Percentiles rank a stretch among this genome's conserved stretches.
phyloP scores from a whole-genome alignment of 2,113 vertebrate genomes.

The Ornithorhynchus anatinus region DNA sequence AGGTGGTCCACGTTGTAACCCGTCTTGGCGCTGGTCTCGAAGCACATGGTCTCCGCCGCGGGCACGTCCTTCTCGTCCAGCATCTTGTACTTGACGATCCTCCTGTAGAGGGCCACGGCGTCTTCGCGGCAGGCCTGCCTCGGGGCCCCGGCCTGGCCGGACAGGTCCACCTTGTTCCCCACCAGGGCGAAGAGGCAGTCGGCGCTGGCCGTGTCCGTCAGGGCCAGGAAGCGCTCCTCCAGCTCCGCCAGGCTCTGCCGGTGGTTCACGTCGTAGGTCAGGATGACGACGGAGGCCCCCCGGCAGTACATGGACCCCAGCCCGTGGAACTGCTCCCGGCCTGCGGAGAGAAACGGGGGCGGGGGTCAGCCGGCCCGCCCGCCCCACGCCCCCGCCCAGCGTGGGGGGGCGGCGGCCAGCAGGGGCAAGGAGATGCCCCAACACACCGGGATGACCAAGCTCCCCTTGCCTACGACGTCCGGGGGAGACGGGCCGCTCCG shows the following conservation, averaged over 20 bases:
- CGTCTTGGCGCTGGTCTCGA: slow-evolving; percentile 95
- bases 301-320: slow-evolving; percentile 97
- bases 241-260: slow-evolving; percentile 90
- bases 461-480: too few species aligned
- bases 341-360: slow-evolving; percentile 64
- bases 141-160: slow-evolving; percentile 57
- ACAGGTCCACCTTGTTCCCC: slow-evolving; percentile 94
- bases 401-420: too few species aligned
- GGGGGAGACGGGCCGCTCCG: too few species aligned
- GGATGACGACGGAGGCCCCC: slow-evolving; percentile 87
- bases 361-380: too few species aligned
- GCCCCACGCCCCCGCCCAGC: too few species aligned
- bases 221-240: slow-evolving; percentile 91
- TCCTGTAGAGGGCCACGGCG: slow-evolving; percentile 82
- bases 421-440: too few species aligned
- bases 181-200: slow-evolving; percentile 94
- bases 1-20: slow-evolving; percentile 89
- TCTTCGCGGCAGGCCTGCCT: slow-evolving; percentile 85
- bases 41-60: slow-evolving; percentile 90
- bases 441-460: too few species aligned
- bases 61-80: slow-evolving; percentile 82
- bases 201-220: slow-evolving; percentile 87
- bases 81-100: slow-evolving; percentile 88
- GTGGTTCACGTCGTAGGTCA: slow-evolving; percentile 90
- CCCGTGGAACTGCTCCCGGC: slow-evolving; percentile 95